phyloP scores from a whole-genome alignment of 2,888 invertebrate genomes.

The Acronicta alni region DNA sequence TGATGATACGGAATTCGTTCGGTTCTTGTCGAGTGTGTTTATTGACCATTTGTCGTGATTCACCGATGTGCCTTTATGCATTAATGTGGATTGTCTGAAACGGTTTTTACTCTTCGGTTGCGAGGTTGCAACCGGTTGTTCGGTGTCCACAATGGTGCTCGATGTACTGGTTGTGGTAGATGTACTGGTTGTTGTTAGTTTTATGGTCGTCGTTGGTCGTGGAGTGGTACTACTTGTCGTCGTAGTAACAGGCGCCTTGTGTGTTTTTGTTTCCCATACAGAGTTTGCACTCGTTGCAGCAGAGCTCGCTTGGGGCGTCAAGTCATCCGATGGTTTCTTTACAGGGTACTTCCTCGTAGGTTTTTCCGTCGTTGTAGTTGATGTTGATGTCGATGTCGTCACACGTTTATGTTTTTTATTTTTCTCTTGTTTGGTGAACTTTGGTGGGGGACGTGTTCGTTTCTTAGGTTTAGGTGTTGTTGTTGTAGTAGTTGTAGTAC shows the following conservation, averaged over 20 bases:
- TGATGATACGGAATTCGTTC: slow-evolving; percentile 51
- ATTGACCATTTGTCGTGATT: slow-evolving; percentile 83
- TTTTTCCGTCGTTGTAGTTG: slow-evolving; percentile 67
- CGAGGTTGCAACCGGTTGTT: slow-evolving; percentile 54
- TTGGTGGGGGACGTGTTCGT: slow-evolving; percentile 81
- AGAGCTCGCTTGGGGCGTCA: slow-evolving; percentile 78
- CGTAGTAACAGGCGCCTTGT: slow-evolving; percentile 59
- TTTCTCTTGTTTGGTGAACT: slow-evolving; percentile 75
- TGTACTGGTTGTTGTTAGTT: slow-evolving; percentile 23
- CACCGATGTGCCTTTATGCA: slow-evolving; percentile 83
- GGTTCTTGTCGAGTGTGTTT: slow-evolving; percentile 62
- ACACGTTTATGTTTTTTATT: slow-evolving; percentile 80
- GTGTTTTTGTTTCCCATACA: slow-evolving; percentile 42
- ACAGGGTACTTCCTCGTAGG: slow-evolving; percentile 58
- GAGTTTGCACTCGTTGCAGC: slow-evolving; percentile 67
- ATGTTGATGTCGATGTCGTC: slow-evolving; percentile 72
- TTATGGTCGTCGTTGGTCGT: slow-evolving; percentile 44
- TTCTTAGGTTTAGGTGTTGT: slow-evolving; percentile 71
- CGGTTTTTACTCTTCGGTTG: slow-evolving; percentile 76
- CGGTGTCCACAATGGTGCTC: slow-evolving; percentile 45
- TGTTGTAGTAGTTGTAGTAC: slow-evolving; percentile 56
- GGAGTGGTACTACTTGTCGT: slow-evolving; percentile 54
- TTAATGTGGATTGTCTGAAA: slow-evolving; percentile 81
- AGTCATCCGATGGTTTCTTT: slow-evolving; percentile 72
- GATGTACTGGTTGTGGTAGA: slow-evolving; percentile 33